Percentiles rank a stretch among this genome's conserved stretches.
phyloP scores from a whole-genome alignment of 2,113 vertebrate species.

The Sebastes schlegelii region DNA sequence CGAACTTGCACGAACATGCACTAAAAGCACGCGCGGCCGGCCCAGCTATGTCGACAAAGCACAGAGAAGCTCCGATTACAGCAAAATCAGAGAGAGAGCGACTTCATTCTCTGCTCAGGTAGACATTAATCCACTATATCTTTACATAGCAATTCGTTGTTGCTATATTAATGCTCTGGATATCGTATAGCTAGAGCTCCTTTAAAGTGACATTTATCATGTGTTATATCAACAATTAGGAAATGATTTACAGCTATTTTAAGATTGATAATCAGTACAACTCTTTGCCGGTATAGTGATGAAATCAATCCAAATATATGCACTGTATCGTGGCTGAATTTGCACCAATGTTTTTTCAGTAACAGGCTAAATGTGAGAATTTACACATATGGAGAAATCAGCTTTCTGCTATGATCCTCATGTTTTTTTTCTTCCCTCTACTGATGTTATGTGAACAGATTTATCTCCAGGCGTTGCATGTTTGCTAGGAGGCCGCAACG shows the following conservation, averaged over 20 bases:
- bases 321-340: neutral
- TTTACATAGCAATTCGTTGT: too few relatives aligned
- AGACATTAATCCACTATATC: too few relatives aligned
- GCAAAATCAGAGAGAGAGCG: too few relatives aligned
- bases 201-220: too few relatives aligned
- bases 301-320: neutral
- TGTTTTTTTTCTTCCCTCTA: neutral
- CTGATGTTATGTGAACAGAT: constrained; percentile 34
- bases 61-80: too few relatives aligned
- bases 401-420: neutral
- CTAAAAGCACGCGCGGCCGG: too few relatives aligned
- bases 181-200: too few relatives aligned
- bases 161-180: too few relatives aligned
- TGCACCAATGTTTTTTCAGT: neutral
- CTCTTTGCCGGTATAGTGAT: neutral
- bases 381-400: neutral
- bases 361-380: neutral
- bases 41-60: too few relatives aligned
- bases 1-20: too few relatives aligned
- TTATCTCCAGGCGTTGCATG: constrained; percentile 27
- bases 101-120: too few relatives aligned
- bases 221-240: neutral
- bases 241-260: neutral
- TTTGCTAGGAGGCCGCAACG: constrained; percentile 13
- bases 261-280: neutral